Conservation (phyloP, 2,888 invertebrate species). For the Drosophila acutilabella region DNA sequence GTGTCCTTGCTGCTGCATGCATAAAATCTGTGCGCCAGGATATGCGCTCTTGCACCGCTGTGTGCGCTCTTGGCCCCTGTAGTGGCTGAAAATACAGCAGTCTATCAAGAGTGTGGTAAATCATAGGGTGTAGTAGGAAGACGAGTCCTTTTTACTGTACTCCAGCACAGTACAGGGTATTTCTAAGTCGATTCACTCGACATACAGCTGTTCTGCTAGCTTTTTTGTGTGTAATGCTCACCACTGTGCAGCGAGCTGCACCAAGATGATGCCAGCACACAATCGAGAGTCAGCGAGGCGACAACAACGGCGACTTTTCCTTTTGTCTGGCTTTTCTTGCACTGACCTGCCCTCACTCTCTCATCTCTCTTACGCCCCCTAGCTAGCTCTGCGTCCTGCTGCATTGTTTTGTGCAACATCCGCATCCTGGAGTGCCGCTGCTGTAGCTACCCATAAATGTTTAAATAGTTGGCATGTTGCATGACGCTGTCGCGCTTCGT, state of each 20-base stretch:
- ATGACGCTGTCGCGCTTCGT: conserved; percentile 41
- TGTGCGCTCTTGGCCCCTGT: conserved; percentile 25
- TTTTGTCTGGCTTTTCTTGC: conserved; percentile 4
- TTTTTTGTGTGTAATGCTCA: conserved; percentile 50
- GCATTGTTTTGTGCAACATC: conserved; percentile 55
- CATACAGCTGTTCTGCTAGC: not conserved
- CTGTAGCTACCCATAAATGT: conserved; percentile 68
- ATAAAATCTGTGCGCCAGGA: conserved; percentile 72
- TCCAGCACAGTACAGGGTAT: too few relatives aligned
- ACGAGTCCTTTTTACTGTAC: too few relatives aligned
- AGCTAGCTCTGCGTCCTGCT: conserved; percentile 13
- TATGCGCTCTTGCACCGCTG: conserved; percentile 45
- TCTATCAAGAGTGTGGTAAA: too few relatives aligned
- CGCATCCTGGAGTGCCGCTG: conserved; percentile 42
- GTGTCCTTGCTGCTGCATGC: conserved; percentile 72
- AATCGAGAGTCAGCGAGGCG: conserved; percentile 52
- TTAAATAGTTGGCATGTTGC: conserved; percentile 66
- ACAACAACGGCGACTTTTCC: conserved; percentile 60
- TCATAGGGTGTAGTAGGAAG: too few relatives aligned
- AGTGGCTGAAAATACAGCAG: too few relatives aligned
- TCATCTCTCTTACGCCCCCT: not conserved
- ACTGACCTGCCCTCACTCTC: not conserved
- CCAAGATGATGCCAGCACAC: conserved; percentile 36
- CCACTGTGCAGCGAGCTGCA: conserved; percentile 50
- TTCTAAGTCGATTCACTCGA: too few relatives aligned